These are phyloP conservation scores for Micromys minutus DNA, from an alignment of 2,113 vertebrate genomes.

Conservation along the genomic window DNA sequence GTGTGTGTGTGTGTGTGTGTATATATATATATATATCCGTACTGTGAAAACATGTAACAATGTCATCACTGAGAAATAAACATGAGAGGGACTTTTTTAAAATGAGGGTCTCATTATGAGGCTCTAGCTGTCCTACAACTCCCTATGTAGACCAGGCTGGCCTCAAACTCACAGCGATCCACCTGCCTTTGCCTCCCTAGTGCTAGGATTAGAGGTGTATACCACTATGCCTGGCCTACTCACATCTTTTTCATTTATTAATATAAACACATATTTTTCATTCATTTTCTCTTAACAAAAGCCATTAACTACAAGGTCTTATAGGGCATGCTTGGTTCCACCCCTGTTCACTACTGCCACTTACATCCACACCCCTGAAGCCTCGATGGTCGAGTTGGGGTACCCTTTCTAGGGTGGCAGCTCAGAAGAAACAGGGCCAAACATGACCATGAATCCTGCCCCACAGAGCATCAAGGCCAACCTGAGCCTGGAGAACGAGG, in stretches of 20 bases:
- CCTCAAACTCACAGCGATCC: background rate
- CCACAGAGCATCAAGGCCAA: conserved; percentile 95
- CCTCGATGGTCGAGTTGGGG: background rate
- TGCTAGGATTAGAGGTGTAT: background rate
- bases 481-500: conserved; percentile 95
- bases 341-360: accelerated
- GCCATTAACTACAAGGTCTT: background rate
- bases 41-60: background rate
- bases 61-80: conserved; percentile 9
- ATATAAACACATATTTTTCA: background rate
- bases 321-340: background rate
- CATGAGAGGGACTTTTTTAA: background rate
- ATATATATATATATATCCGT: background rate
- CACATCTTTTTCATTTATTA: background rate
- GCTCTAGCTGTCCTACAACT: background rate
- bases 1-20: background rate
- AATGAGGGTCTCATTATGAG: background rate
- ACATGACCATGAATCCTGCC: background rate
- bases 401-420: background rate
- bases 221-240: background rate
- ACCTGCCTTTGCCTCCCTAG: background rate
- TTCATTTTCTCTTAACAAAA: background rate
- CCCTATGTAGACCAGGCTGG: background rate
- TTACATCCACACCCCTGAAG: background rate
- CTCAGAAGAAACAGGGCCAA: background rate